A percentile compares a stretch with the other conserved stretches of the same genome.
Evolutionary conservation across 2,888 invertebrate genomes (phyloP).

Genomic region (Parnassius apollo): DNA sequence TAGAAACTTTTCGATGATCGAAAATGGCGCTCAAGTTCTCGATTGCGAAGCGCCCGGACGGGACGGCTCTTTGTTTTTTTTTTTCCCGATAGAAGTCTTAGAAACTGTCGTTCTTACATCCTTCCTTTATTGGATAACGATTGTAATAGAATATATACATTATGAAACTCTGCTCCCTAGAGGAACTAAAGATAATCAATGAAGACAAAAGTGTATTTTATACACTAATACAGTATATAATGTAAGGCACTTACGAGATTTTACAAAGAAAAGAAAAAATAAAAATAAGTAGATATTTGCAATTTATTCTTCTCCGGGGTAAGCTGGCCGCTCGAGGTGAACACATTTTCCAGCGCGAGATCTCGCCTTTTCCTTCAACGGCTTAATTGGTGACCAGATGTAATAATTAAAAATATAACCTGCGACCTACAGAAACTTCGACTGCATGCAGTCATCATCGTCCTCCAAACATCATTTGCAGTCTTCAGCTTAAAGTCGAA

Average conservation of each 20-base stretch:
- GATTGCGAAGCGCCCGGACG: slow-evolving; percentile 57
- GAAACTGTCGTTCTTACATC: slow-evolving; percentile 12
- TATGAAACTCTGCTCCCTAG: slow-evolving; percentile 7
- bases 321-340: too few species aligned
- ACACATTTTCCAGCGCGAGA: too few species aligned
- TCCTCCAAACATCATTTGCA: too few species aligned
- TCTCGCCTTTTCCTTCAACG: too few species aligned
- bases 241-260: background rate
- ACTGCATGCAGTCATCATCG: too few species aligned
- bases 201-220: background rate
- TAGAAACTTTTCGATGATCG: slow-evolving; percentile 78
- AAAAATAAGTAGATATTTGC: too few species aligned
- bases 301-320: too few species aligned
- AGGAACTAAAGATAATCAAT: slow-evolving; percentile 5
- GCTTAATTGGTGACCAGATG: too few species aligned
- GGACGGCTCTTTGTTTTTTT: slow-evolving; percentile 31
- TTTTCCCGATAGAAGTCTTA: slow-evolving; percentile 16
- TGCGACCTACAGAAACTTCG: too few species aligned
- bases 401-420: too few species aligned
- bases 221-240: slow-evolving; percentile 6
- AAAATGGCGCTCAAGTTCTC: slow-evolving; percentile 76
- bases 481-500: too few species aligned
- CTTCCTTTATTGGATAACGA: slow-evolving; percentile 21
- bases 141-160: slow-evolving; percentile 17
- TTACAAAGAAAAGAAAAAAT: too few species aligned